These are phyloP conservation scores for Zootermopsis nevadensis DNA, from an alignment of 2,888 invertebrate genomes.

Conservation along the genomic window DNA sequence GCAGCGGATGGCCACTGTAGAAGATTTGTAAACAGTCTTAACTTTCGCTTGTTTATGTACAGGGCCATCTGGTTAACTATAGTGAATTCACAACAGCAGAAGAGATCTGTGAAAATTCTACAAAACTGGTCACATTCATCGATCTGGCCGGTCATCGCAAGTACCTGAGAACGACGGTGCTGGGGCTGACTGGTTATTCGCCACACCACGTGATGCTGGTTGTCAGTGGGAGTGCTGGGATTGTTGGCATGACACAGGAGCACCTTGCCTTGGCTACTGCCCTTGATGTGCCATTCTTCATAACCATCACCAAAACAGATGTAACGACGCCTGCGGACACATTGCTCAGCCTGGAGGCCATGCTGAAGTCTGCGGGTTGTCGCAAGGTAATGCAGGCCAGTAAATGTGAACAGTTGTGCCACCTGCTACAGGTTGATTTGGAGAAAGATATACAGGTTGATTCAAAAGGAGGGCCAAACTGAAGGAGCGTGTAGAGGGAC, in stretches of 20 bases:
- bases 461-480: too few relatives aligned
- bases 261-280: conserved; percentile 88
- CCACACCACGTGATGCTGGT: conserved; percentile 93
- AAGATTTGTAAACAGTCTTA: too few relatives aligned
- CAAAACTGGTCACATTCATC: conserved; percentile 93
- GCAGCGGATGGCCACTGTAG: too few relatives aligned
- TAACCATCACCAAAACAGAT: conserved; percentile 94
- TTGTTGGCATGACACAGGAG: conserved; percentile 87
- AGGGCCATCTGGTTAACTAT: conserved; percentile 75
- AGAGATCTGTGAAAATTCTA: conserved; percentile 92
- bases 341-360: conserved; percentile 69
- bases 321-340: conserved; percentile 68
- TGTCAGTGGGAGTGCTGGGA: conserved; percentile 84
- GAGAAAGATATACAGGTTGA: too few relatives aligned
- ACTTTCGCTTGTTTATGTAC: background rate
- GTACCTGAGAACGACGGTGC: conserved; percentile 94
- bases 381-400: conserved; percentile 61
- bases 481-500: too few relatives aligned
- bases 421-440: too few relatives aligned
- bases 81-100: conserved; percentile 91
- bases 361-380: conserved; percentile 75
- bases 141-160: conserved; percentile 97
- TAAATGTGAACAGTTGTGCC: too few relatives aligned
- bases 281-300: conserved; percentile 88
- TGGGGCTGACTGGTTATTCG: conserved; percentile 92